Percentiles rank a stretch among this genome's conserved stretches.
These are phyloP conservation scores for Menidia menidia DNA, from an alignment of 2,797 vertebrate genomes.

Conservation along the genomic window DNA sequence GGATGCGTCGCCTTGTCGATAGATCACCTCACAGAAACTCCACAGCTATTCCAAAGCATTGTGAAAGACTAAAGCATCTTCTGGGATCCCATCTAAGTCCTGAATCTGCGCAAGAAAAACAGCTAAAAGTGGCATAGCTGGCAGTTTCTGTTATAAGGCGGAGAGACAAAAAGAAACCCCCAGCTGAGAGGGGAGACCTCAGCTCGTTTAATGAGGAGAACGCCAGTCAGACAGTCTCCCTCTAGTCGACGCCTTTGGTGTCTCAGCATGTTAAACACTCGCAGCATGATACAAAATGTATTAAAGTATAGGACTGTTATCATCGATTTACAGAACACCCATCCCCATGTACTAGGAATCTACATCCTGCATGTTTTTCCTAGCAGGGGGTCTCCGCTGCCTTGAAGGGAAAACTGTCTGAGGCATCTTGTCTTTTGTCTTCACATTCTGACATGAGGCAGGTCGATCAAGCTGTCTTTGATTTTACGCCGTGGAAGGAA, in stretches of 20 bases:
- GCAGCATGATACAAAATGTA: slow-evolving; percentile 88
- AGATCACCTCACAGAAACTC: background rate
- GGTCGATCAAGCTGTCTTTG: slow-evolving; percentile 20
- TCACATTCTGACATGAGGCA: slow-evolving; percentile 47
- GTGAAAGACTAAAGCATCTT: slow-evolving; percentile 27
- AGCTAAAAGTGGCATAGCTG: slow-evolving; percentile 71
- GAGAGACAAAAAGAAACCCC: slow-evolving; percentile 73
- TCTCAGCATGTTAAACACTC: slow-evolving; percentile 90
- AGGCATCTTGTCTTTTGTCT: slow-evolving; percentile 66
- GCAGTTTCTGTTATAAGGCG: slow-evolving; percentile 65
- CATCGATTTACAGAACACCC: slow-evolving; percentile 85
- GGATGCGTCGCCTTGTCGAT: slow-evolving; percentile 3
- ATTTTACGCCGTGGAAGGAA: slow-evolving; percentile 41
- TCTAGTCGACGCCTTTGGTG: slow-evolving; percentile 82
- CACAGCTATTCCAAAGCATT: background rate
- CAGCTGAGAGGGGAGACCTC: slow-evolving; percentile 82
- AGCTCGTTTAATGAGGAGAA: slow-evolving; percentile 89
- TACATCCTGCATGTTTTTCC: slow-evolving; percentile 65
- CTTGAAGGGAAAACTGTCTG: slow-evolving; percentile 57
- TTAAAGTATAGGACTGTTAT: slow-evolving; percentile 84
- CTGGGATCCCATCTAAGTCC: slow-evolving; percentile 33
- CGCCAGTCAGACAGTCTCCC: slow-evolving; percentile 84
- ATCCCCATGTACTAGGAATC: slow-evolving; percentile 73
- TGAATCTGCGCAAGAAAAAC: slow-evolving; percentile 54
- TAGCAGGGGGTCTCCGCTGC: slow-evolving; percentile 61